Evolutionary conservation across 92 coral and sea anemone genomes (phyloP).

Genomic region (Hydrozoanthus gracilis): DNA sequence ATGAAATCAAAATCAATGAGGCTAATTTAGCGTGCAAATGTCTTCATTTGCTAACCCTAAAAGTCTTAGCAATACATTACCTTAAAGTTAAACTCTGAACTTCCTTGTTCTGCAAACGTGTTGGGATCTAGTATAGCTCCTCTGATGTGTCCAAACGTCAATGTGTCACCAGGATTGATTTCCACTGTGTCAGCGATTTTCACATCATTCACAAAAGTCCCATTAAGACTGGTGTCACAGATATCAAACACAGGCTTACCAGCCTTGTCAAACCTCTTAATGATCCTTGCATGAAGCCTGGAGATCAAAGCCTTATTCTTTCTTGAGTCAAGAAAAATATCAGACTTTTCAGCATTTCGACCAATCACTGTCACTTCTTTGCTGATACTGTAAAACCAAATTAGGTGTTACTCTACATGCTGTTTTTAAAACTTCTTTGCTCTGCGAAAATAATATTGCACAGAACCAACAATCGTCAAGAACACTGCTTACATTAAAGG

Average conservation of each 20-base stretch:
- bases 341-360: conserved; percentile 74
- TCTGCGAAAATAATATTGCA: background rate
- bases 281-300: conserved; percentile 91
- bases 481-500: no score
- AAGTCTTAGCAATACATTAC: conserved; percentile 37
- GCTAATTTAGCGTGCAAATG: no score
- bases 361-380: conserved; percentile 85
- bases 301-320: conserved; percentile 88
- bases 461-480: no score
- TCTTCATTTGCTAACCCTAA: no score
- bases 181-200: conserved; percentile 78
- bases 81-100: conserved; percentile 86
- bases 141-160: conserved; percentile 88
- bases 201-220: conserved; percentile 89
- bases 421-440: background rate
- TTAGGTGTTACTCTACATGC: background rate
- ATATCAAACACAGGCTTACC: conserved; percentile 67
- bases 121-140: conserved; percentile 88
- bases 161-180: conserved; percentile 79
- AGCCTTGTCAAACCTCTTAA: conserved; percentile 45
- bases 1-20: no score
- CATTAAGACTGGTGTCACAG: conserved; percentile 92
- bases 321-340: conserved; percentile 84
- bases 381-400: conserved; percentile 64
- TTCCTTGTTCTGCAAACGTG: conserved; percentile 68